A percentile compares a stretch with the other conserved stretches of the same genome.
These are phyloP conservation scores for Paramacrobiotus metropolitanus DNA, from an alignment of 1,140 invertebrate genomes.

Conservation along the genomic window DNA sequence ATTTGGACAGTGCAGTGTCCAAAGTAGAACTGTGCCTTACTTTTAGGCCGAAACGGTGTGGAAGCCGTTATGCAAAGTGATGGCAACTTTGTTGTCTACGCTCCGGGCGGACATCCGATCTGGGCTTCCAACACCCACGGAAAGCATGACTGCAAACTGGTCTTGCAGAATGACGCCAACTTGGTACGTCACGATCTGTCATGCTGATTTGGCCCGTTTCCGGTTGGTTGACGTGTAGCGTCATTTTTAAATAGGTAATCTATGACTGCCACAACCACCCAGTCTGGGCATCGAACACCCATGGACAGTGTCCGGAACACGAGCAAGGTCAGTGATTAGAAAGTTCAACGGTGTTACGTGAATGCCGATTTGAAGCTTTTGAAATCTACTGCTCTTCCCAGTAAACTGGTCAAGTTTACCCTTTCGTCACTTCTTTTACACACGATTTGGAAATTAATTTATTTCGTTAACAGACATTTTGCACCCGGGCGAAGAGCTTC, in stretches of 20 bases:
- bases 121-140: conserved; percentile 1
- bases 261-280: no score
- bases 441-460: no score
- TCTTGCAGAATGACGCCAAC: background rate
- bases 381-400: no score
- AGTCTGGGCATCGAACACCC: background rate
- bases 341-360: no score
- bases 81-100: background rate
- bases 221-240: no score
- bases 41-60: background rate
- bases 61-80: conserved; percentile 1
- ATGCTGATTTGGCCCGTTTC: no score
- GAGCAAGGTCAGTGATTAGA: background rate
- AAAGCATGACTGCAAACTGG: background rate
- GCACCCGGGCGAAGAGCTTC: background rate
- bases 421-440: no score
- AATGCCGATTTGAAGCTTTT: no score
- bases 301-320: conserved; percentile 4
- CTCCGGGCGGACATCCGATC: background rate
- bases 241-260: no score
- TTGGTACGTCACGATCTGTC: background rate
- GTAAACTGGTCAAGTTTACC: no score
- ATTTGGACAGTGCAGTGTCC: no score
- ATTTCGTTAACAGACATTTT: background rate
- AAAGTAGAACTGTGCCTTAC: no score